These are phyloP conservation scores for Prunella fulvescens DNA, from an alignment of 2,113 vertebrate species.

Conservation along the genomic window DNA sequence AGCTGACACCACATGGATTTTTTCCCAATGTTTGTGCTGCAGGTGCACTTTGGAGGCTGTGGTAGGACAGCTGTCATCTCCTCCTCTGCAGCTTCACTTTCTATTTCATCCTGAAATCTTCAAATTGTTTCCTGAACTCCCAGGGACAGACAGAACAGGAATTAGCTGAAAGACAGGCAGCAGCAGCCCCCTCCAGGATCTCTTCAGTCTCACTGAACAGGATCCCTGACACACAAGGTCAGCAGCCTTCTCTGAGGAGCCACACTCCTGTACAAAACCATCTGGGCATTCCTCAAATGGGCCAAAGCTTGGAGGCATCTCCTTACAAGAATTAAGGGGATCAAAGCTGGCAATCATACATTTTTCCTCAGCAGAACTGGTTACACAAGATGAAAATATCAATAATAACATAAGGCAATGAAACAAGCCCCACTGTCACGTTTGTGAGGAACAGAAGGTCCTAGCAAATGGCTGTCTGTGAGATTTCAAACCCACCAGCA, in stretches of 20 bases:
- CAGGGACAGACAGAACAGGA: neutral
- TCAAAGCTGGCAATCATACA: neutral
- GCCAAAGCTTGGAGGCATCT: neutral
- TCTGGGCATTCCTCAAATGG: neutral
- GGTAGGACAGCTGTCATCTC: neutral
- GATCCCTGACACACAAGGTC: neutral
- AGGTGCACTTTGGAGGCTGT: neutral
- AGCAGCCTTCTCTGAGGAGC: neutral
- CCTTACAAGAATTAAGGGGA: neutral
- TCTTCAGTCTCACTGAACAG: neutral
- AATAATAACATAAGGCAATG: constrained; percentile 30
- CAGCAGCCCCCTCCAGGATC: neutral
- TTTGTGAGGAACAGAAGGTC: constrained; percentile 49
- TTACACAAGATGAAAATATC: neutral
- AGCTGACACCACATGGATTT: neutral
- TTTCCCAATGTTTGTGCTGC: neutral
- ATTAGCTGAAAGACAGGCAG: neutral
- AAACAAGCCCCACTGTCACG: neutral
- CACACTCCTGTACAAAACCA: neutral
- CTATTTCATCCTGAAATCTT: neutral
- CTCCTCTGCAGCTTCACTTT: neutral
- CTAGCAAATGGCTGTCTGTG: constrained; percentile 14
- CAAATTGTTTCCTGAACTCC: neutral
- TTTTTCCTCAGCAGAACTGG: neutral
- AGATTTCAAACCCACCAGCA: neutral